phyloP scores from a whole-genome alignment of 2,888 invertebrate species.

The Lochmaea capreae region DNA sequence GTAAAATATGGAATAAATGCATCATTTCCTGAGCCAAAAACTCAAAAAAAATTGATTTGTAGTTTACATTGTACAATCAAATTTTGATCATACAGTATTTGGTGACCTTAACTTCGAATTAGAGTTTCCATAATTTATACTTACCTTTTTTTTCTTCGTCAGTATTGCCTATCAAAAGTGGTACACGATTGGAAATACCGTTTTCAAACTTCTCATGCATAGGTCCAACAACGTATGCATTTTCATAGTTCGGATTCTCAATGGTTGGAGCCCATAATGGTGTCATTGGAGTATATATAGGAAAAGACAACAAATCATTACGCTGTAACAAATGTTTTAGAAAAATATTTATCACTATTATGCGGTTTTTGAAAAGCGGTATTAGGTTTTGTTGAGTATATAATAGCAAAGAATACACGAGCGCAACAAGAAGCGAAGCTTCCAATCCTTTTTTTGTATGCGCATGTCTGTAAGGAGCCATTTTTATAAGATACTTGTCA shows the following conservation, averaged over 20 bases:
- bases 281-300: neutral
- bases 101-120: neutral
- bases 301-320: neutral
- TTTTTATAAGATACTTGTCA: no score
- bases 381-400: no score
- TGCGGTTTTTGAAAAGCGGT: no score
- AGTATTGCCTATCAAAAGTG: constrained; percentile 25
- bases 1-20: no score
- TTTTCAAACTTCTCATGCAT: constrained; percentile 29
- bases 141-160: constrained; percentile 32
- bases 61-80: no score
- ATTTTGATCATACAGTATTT: neutral
- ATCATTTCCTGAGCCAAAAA: no score
- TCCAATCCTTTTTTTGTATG: no score
- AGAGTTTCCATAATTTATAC: neutral
- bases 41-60: no score
- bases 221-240: constrained; percentile 24
- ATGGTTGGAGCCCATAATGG: constrained; percentile 26
- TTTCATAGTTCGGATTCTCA: constrained; percentile 22
- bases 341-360: neutral
- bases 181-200: constrained; percentile 30
- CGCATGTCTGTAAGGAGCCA: no score
- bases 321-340: neutral
- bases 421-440: no score
- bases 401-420: no score